These are phyloP conservation scores for Metallyticus violacea DNA, from an alignment of 2,888 invertebrate species.

Conservation along the genomic window DNA sequence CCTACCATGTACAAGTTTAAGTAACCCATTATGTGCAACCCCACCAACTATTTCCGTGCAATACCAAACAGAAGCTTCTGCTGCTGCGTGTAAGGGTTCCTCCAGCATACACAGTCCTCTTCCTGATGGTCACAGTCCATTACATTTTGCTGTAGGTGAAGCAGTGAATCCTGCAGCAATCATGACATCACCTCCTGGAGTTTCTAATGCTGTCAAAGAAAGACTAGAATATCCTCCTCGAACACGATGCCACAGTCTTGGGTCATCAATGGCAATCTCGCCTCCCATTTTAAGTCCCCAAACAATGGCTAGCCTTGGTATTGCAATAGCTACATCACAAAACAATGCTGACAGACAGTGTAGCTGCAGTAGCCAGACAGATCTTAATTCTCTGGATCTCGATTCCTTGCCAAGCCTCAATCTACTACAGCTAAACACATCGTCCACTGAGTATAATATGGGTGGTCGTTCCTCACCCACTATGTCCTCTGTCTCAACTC, in stretches of 20 bases:
- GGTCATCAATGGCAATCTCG: conserved; percentile 50
- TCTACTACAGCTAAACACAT: conserved; percentile 42
- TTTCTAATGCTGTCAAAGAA: not conserved
- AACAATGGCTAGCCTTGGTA: conserved; percentile 62
- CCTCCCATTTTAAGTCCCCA: conserved; percentile 59
- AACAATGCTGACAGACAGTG: conserved; percentile 45
- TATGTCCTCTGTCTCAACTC: conserved; percentile 3
- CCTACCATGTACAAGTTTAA: conserved; percentile 25
- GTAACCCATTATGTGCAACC: not conserved
- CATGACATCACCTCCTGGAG: not conserved
- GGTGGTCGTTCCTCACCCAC: conserved; percentile 45
- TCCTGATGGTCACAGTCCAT: conserved; percentile 45
- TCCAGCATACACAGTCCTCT: not conserved
- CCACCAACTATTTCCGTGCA: not conserved
- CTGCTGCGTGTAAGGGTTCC: not conserved
- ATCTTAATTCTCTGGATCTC: conserved; percentile 62
- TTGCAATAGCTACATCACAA: conserved; percentile 45
- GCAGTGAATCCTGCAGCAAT: conserved; percentile 50
- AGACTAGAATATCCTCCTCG: conserved; percentile 36
- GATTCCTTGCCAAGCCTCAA: conserved; percentile 49
- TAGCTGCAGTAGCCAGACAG: conserved; percentile 72
- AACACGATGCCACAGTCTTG: conserved; percentile 66
- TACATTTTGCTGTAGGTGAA: conserved; percentile 69
- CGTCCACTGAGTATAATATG: conserved; percentile 56
- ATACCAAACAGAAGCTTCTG: not conserved